Conservation (phyloP, 2,888 invertebrate species). For the Pristionchus exspectatus region DNA sequence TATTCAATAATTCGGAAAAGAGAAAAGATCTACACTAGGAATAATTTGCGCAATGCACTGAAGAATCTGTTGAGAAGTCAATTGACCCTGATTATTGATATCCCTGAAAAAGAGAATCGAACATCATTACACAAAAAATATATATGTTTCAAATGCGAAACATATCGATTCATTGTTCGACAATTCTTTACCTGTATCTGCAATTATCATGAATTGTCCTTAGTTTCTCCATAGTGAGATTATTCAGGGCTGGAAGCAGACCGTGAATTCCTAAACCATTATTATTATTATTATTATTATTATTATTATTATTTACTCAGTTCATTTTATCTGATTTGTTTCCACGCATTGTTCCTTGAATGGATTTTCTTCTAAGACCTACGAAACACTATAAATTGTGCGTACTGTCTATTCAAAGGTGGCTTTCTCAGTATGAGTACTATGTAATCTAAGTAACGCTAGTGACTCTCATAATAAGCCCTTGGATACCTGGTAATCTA, state of each 20-base stretch:
- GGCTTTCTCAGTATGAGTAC: background rate
- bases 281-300: background rate
- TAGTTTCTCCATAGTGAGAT: constrained; percentile 20
- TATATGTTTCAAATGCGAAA: too few species aligned
- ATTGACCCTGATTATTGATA: background rate
- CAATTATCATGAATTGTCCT: constrained; percentile 39
- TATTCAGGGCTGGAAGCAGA: background rate
- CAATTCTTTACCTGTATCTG: constrained; percentile 13
- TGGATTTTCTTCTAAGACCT: too few species aligned
- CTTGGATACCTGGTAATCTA: constrained; percentile 41
- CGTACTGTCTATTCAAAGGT: background rate
- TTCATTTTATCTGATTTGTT: background rate
- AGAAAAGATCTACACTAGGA: constrained; percentile 8
- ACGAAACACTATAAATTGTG: background rate
- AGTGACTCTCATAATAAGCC: background rate
- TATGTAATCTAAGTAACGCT: background rate
- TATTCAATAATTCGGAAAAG: background rate
- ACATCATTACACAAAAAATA: too few species aligned
- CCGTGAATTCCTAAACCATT: constrained; percentile 30
- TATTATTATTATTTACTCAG: background rate
- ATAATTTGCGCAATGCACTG: constrained; percentile 14
- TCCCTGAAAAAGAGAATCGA: background rate
- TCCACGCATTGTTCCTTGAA: background rate
- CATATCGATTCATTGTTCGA: background rate
- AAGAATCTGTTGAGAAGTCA: constrained; percentile 21